Evolutionary conservation across 2,888 invertebrate species (phyloP).

Genomic region (Tanytarsus gracilentus): DNA sequence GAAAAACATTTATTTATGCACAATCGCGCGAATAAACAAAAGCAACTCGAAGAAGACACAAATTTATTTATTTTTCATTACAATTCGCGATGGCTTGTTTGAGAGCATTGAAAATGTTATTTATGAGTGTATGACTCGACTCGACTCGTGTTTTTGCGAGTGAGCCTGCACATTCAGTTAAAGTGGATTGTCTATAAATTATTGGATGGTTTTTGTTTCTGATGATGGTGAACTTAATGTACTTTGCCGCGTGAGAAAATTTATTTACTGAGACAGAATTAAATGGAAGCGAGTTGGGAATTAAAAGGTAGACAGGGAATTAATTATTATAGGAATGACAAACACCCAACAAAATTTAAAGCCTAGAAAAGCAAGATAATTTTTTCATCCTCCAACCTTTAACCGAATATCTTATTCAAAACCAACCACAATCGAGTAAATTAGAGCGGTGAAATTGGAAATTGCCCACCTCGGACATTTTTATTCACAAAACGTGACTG

Average conservation of each 20-base stretch:
- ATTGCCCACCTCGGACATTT: background rate
- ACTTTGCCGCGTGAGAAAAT: no score
- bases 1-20: slow-evolving; percentile 6
- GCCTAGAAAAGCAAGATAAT: no score
- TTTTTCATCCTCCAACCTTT: no score
- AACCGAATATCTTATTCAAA: no score
- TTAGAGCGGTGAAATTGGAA: background rate
- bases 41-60: background rate
- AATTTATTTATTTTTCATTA: slow-evolving; percentile 11
- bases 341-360: no score
- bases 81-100: slow-evolving; percentile 6
- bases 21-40: background rate
- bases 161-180: background rate
- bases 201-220: no score
- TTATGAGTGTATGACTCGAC: slow-evolving; percentile 6
- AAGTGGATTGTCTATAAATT: background rate
- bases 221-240: no score
- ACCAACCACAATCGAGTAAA: background rate
- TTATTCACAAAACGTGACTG: slow-evolving; percentile 24
- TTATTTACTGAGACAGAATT: no score
- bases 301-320: no score
- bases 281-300: no score
- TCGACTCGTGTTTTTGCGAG: background rate
- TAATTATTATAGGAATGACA: no score
- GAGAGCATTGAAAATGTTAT: background rate